Evolutionary conservation across 2,113 vertebrate genomes (phyloP).

Genomic region (Callocephalon fimbriatum): DNA sequence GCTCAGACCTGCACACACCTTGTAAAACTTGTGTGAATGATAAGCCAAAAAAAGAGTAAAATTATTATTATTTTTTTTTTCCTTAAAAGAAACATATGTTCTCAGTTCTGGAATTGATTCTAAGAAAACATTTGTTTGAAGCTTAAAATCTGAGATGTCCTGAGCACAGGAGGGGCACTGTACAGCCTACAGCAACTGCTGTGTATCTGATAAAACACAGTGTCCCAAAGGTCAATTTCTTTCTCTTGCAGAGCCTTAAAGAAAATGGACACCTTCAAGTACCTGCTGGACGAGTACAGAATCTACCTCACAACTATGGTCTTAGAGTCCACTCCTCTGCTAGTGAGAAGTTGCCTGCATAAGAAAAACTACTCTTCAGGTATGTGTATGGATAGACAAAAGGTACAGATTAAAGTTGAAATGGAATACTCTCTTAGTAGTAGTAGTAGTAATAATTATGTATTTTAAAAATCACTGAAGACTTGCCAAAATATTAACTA

Average conservation of each 20-base stretch:
- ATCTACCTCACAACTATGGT: rapidly evolving
- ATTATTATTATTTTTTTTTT: too few relatives aligned
- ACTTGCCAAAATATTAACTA: neutral
- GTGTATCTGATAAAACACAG: neutral
- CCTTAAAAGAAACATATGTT: neutral
- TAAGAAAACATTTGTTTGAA: neutral
- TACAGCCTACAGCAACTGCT: neutral
- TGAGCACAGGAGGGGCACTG: neutral
- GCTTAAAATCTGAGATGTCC: neutral
- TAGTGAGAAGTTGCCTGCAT: neutral
- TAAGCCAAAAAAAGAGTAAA: neutral
- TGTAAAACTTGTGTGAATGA: neutral
- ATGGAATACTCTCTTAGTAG: neutral
- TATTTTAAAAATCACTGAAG: neutral
- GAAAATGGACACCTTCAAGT: neutral
- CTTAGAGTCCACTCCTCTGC: too few relatives aligned
- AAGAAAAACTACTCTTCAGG: neutral
- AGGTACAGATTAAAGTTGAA: neutral
- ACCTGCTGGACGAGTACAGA: neutral
- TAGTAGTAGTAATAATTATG: rapidly evolving
- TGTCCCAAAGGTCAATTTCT: neutral
- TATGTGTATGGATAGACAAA: neutral
- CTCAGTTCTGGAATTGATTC: neutral
- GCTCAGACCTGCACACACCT: neutral
- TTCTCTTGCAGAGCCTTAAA: neutral